These are phyloP conservation scores for Hydroisotoma schaefferi DNA, from an alignment of 2,888 invertebrate species.

Conservation along the genomic window DNA sequence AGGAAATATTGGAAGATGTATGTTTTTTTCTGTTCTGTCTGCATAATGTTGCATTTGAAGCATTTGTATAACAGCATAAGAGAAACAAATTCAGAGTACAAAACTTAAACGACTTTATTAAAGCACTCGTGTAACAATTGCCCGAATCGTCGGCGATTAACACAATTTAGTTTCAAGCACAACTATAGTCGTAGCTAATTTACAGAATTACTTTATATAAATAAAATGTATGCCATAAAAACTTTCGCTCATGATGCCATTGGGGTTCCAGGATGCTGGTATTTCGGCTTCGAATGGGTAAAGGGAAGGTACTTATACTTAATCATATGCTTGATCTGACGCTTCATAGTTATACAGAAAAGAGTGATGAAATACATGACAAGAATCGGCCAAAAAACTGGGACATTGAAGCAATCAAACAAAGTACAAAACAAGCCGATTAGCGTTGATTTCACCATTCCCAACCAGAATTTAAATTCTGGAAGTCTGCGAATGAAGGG, in stretches of 20 bases:
- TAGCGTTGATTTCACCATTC: conserved; percentile 88
- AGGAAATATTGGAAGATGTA: no score
- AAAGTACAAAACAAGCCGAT: conserved; percentile 89
- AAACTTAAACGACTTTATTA: conserved; percentile 5
- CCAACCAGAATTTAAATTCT: conserved; percentile 99
- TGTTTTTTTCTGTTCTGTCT: no score
- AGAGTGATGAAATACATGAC: conserved; percentile 99
- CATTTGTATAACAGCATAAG: no score
- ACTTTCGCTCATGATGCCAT: conserved; percentile 6
- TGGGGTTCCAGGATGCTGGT: conserved; percentile 58
- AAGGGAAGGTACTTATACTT: conserved; percentile 98
- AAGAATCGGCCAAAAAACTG: conserved; percentile 99
- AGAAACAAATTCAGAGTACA: no score
- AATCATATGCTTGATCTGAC: conserved; percentile 99
- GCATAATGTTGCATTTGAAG: not conserved
- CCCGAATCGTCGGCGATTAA: no score
- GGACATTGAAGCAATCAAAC: conserved; percentile 97
- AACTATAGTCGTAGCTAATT: no score
- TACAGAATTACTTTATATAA: conserved; percentile 10
- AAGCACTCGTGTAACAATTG: conserved; percentile 9
- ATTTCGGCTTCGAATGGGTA: conserved; percentile 95
- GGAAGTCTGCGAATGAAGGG: conserved; percentile 95
- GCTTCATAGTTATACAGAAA: conserved; percentile 98
- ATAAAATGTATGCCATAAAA: conserved; percentile 10
- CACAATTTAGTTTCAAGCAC: no score